Evolutionary conservation across 2,888 invertebrate species (phyloP).

Genomic region (Macrophya alboannulata): DNA sequence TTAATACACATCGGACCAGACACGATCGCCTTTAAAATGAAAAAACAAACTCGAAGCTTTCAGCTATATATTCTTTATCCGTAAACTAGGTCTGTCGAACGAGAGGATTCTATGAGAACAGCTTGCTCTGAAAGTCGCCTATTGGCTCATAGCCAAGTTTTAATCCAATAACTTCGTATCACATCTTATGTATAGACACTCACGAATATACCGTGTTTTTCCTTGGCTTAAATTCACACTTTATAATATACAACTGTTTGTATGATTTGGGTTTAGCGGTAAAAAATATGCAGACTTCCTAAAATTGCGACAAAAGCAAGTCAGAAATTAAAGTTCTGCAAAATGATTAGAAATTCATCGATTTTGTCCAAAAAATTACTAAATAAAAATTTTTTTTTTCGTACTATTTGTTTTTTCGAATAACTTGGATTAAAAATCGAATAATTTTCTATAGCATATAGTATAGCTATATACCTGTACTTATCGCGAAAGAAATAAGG

Average conservation of each 20-base stretch:
- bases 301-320: not conserved
- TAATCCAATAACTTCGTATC: constrained; percentile 55
- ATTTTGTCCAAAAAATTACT: not conserved
- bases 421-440: not conserved
- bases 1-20: not conserved
- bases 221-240: not conserved
- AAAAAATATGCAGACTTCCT: not conserved
- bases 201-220: constrained; percentile 7
- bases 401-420: not conserved
- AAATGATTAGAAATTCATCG: not conserved
- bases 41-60: not conserved
- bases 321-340: not conserved
- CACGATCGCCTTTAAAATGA: constrained; percentile 1
- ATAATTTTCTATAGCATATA: not conserved
- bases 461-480: not conserved
- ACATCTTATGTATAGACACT: constrained; percentile 35
- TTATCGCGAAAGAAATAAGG: not conserved
- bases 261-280: not conserved
- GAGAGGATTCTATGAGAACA: constrained; percentile 47
- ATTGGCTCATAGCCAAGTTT: constrained; percentile 54
- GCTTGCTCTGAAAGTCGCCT: constrained; percentile 51
- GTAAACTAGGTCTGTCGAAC: constrained; percentile 53
- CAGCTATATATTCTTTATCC: constrained; percentile 32
- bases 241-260: not conserved
- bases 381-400: not conserved